Conservation (phyloP, 1,140 invertebrate genomes). For the Eriocheir sinensis region DNA sequence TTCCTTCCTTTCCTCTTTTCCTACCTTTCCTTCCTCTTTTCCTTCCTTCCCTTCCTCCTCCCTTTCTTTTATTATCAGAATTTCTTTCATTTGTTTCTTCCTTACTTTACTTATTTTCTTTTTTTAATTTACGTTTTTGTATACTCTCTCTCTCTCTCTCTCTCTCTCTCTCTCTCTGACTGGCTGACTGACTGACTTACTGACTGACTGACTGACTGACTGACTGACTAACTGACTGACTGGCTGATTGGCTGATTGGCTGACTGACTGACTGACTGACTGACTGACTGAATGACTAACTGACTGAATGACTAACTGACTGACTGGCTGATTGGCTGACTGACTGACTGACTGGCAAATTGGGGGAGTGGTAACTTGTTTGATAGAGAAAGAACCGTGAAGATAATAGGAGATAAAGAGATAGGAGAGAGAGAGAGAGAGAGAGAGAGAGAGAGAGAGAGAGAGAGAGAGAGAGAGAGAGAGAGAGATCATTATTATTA, state of each 20-base stretch:
- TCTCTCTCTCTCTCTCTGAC: not conserved
- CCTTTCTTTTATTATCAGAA: not conserved
- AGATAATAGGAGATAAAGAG: not conserved
- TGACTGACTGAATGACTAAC: no score
- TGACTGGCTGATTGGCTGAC: no score
- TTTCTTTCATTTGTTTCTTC: not conserved
- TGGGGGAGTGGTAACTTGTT: not conserved
- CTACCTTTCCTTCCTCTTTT: not conserved
- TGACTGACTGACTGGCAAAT: no score
- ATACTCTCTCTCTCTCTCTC: not conserved
- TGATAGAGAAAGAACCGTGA: not conserved
- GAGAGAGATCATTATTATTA: no score
- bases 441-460: no score
- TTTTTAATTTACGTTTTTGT: not conserved
- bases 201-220: no score
- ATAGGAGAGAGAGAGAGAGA: slow-evolving; percentile 7
- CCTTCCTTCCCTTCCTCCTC: not conserved
- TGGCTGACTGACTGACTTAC: no score
- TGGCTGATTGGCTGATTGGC: no score
- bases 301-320: no score
- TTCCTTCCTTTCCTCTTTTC: not conserved
- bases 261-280: no score
- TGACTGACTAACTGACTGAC: no score
- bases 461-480: no score
- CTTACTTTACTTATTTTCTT: not conserved